These are phyloP conservation scores for Coilia nasus DNA, from an alignment of 2,797 vertebrate species.

Conservation along the genomic window DNA sequence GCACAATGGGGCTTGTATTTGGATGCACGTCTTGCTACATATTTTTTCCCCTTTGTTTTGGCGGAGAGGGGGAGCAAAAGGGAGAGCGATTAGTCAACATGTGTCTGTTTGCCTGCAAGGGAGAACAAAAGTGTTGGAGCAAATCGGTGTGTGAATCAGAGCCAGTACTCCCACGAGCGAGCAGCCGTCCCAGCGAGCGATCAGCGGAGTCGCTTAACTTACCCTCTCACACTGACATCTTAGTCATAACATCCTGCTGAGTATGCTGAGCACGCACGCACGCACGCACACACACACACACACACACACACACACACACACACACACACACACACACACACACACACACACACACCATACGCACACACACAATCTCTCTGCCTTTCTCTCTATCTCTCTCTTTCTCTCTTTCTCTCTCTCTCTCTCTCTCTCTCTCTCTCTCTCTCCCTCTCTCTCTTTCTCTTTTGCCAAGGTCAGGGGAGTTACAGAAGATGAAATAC, in stretches of 20 bases:
- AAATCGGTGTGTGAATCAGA: constrained; percentile 22
- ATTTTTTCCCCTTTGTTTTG: constrained; percentile 20
- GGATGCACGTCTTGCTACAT: neutral
- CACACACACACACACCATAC: no score
- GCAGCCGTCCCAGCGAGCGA: neutral
- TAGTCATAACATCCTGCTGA: constrained; percentile 22
- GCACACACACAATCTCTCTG: constrained; percentile 11
- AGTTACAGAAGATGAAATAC: neutral
- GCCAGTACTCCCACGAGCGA: constrained; percentile 19
- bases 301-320: constrained; percentile 15
- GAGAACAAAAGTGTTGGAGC: constrained; percentile 40
- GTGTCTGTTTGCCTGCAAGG: constrained; percentile 60
- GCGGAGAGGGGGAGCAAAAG: constrained; percentile 60
- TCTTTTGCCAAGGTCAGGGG: neutral
- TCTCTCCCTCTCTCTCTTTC: neutral
- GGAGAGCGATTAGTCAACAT: constrained; percentile 66
- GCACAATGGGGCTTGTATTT: neutral
- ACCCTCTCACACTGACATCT: constrained; percentile 8
- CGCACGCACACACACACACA: neutral
- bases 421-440: neutral
- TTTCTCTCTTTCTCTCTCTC: neutral
- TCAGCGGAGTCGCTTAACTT: neutral
- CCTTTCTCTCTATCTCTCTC: neutral
- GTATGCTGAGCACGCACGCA: constrained; percentile 9
- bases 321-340: constrained; percentile 14